Base-by-base conservation (phyloP, 2,113 vertebrate species). In the Rhinolophus sinicus region DNA sequence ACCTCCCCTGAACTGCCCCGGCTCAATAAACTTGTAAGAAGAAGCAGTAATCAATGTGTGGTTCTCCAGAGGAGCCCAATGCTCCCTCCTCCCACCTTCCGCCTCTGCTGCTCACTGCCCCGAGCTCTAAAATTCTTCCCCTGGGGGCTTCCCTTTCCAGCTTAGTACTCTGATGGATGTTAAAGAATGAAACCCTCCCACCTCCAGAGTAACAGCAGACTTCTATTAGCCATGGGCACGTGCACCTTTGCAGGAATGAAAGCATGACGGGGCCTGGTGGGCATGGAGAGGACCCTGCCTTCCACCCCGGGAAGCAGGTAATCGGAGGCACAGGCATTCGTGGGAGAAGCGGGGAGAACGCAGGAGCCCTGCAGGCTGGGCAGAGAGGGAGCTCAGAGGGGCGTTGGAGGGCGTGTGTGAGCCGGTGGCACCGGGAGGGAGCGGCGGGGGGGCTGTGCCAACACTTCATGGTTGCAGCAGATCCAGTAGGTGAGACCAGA, bases 271-370 rank as follows among this genome's bases (percentile, higher is more conserved):
- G 77, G 35, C 9, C 56, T 9, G 8, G 8, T 6, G 35, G 50
- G 33, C 52, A 12, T 3, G 30, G 70, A 50, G 75, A 38, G 24
- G 47, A 56, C 26, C 19, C 24, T 15, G 40, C 14, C n/a, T 86
- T 52, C 28, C 14, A 64, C 18, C 35, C 58, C 67, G 22, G 54
- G 21, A 16, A 54, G 0, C 1, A 2, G 38, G 8, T 62, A 3
- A 18, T 9, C 2, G 33, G 73, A 69, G 64, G 33, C 52, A 70
- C 26, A 73, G 85, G 54, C 26, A 12, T 30, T 3, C 4, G 73
- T 8, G 5, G 24, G 40, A 6, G 7, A 4, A 5, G 1, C 1
- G 8, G 19, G 44, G 26, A 70, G 44, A 60, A 22, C 11, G 8
- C 47, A 47, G 69, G 24, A 69, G 24, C 33, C 70, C 70, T 77